Conservation (phyloP, 1,140 invertebrate genomes). For the Archivesica marissinica region DNA sequence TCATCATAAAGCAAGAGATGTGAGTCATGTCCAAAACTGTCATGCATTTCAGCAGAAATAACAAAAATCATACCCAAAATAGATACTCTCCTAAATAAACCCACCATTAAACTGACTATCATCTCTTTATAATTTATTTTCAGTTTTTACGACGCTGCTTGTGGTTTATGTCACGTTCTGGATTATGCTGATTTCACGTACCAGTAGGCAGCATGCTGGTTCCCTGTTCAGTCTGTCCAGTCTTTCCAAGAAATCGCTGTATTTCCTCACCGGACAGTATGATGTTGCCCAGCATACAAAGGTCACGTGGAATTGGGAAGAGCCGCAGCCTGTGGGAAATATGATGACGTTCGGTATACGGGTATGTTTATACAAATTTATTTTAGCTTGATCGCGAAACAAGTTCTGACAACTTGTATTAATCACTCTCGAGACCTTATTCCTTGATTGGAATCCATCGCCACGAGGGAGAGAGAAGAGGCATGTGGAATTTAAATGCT, state of each 20-base stretch:
- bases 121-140: slow-evolving; percentile 32
- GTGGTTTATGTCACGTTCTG: slow-evolving; percentile 30
- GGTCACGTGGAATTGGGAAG: slow-evolving; percentile 93
- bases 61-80: no score
- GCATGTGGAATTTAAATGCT: no score
- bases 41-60: no score
- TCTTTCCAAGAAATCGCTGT: slow-evolving; percentile 64
- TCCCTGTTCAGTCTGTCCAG: slow-evolving; percentile 36
- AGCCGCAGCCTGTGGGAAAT: slow-evolving; percentile 93
- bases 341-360: slow-evolving; percentile 94
- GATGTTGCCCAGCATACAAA: slow-evolving; percentile 84
- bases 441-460: no score
- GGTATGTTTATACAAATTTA: slow-evolving; percentile 84
- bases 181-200: slow-evolving; percentile 64
- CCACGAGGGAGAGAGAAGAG: no score
- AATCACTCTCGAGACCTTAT: no score
- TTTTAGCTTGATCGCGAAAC: no score
- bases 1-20: no score
- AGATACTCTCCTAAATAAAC: no score
- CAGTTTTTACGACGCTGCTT: slow-evolving; percentile 62
- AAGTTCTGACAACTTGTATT: no score
- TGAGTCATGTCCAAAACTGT: no score
- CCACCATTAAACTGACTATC: no score
- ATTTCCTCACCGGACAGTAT: slow-evolving; percentile 65
- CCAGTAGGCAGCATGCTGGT: neutral